These are phyloP conservation scores for Hypothenemus hampei DNA, from an alignment of 1,140 invertebrate species.

Conservation along the genomic window DNA sequence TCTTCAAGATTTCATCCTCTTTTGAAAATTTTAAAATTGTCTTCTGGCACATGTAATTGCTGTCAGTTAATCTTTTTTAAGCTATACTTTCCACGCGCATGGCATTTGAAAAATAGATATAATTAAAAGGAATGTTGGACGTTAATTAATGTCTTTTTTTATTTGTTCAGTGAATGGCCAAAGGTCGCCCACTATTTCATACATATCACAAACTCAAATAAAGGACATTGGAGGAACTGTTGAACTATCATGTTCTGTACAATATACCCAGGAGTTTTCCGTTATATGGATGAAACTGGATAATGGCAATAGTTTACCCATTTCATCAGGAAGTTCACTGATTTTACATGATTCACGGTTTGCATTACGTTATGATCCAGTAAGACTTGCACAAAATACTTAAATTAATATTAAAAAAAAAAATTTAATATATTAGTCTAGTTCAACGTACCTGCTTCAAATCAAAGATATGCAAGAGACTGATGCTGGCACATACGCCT, in stretches of 20 bases:
- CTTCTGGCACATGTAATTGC: too few relatives aligned
- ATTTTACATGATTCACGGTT: conserved; percentile 85
- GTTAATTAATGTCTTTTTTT: conserved; percentile 1
- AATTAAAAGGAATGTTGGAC: too few relatives aligned
- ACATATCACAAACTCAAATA: conserved; percentile 86
- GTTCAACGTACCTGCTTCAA: conserved; percentile 50
- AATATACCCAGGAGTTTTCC: conserved; percentile 80
- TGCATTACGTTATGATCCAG: conserved; percentile 76
- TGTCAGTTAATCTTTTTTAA: too few relatives aligned
- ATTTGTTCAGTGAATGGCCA: conserved; percentile 56
- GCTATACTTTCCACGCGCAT: too few relatives aligned
- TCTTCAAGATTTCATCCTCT: too few relatives aligned
- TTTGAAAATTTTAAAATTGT: too few relatives aligned
- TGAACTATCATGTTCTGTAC: conserved; percentile 82
- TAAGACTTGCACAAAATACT: conserved; percentile 46
- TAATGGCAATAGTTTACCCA: conserved; percentile 57
- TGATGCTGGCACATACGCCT: conserved; percentile 83
- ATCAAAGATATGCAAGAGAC: conserved; percentile 95
- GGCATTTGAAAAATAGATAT: too few relatives aligned
- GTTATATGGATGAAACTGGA: conserved; percentile 72
- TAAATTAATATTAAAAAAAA: background rate
- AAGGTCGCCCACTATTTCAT: conserved; percentile 83
- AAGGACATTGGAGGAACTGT: conserved; percentile 86
- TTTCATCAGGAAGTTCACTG: conserved; percentile 74
- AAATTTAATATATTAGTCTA: conserved; percentile 30